Percentiles rank a stretch among this genome's conserved stretches.
Evolutionary conservation across 2,888 invertebrate species (phyloP).

Genomic region (Cephalotes varians): DNA sequence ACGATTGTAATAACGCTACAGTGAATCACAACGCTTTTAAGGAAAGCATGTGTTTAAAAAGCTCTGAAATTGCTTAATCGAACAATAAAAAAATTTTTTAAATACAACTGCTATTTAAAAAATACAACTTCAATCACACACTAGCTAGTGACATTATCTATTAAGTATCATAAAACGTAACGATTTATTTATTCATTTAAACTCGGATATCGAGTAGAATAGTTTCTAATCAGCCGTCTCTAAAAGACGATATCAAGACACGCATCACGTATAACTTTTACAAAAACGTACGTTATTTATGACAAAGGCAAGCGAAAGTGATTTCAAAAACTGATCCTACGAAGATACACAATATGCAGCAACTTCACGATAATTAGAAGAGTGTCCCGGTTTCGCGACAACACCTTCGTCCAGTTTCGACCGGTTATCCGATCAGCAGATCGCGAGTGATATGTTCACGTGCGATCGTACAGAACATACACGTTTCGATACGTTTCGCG

Average conservation of each 20-base stretch:
- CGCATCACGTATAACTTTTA: neutral
- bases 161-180: constrained; percentile 31
- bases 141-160: neutral
- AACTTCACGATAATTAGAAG: constrained; percentile 3
- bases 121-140: neutral
- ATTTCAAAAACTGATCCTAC: neutral
- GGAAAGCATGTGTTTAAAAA: constrained; percentile 6
- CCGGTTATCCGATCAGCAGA: constrained; percentile 6
- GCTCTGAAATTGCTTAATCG: constrained; percentile 19
- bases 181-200: constrained; percentile 27
- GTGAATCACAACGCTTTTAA: neutral
- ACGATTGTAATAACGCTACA: neutral
- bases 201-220: constrained; percentile 27
- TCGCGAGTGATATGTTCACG: constrained; percentile 59
- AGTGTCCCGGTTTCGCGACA: neutral
- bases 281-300: neutral
- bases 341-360: neutral
- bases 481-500: neutral
- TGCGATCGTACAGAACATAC: constrained; percentile 12
- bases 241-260: constrained; percentile 2
- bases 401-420: constrained; percentile 4
- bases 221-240: neutral
- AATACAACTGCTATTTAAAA: neutral
- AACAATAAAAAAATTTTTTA: neutral
- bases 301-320: neutral